Percentiles rank a stretch among this genome's conserved stretches.
phyloP scores from a whole-genome alignment of 2,113 vertebrate species.

The Pagrus major region DNA sequence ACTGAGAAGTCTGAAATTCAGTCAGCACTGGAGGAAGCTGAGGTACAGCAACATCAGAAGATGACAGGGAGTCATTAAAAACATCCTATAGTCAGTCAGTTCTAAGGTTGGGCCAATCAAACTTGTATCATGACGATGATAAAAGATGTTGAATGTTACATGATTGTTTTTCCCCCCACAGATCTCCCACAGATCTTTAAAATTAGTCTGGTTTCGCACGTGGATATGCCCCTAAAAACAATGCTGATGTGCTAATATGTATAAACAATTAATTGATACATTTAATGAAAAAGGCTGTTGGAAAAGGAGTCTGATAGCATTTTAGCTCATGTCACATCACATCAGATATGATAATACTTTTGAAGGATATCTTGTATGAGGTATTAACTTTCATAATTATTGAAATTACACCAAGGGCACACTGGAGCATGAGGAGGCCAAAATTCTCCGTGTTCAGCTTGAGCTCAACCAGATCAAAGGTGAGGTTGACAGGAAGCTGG shows the following conservation, averaged over 20 bases:
- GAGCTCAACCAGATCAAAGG: slow-evolving; percentile 90
- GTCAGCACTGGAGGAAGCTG: too few relatives aligned
- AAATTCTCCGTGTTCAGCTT: slow-evolving; percentile 83
- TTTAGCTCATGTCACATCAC: not conserved
- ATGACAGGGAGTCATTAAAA: not conserved
- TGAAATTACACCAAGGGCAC: too few relatives aligned
- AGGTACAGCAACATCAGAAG: not conserved
- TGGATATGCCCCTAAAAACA: not conserved
- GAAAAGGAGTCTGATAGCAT: not conserved
- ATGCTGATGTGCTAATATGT: not conserved
- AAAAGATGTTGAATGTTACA: too few relatives aligned
- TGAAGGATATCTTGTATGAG: not conserved
- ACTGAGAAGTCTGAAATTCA: too few relatives aligned
- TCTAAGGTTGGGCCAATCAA: not conserved
- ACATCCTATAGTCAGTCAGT: not conserved
- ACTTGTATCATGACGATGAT: not conserved
- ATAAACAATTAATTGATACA: too few relatives aligned
- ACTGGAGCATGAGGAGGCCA: slow-evolving; percentile 81
- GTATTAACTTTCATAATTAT: too few relatives aligned
- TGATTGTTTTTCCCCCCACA: too few relatives aligned
- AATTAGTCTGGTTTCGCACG: not conserved
- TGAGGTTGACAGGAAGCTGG: slow-evolving; percentile 88
- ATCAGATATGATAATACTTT: not conserved
- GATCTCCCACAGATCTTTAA: not conserved
- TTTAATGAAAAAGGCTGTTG: not conserved